Base-by-base conservation (phyloP, 2,113 vertebrate species). In the Ammodramus savannarum region DNA sequence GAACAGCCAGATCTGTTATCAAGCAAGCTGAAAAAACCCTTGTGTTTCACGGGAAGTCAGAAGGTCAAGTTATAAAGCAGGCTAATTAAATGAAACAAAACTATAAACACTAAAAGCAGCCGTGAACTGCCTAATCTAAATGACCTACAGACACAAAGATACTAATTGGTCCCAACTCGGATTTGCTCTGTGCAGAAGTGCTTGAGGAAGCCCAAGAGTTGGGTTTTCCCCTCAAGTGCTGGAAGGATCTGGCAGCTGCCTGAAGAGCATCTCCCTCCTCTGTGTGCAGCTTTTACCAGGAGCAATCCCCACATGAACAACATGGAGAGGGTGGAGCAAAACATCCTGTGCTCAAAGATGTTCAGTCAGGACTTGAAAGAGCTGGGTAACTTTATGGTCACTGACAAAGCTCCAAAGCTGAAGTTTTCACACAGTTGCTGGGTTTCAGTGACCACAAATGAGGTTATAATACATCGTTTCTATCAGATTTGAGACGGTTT, bases 271-370 rank as follows among this genome's bases (percentile, higher is more conserved):
- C 32, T 27, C 0, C 21, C 41, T 32, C 41, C 52, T 52, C n/a
- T 14, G 18, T 8, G 54, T 6, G 5, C 55, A 75, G 69, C 43
- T 87, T 82, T 72, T 29, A 84, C 15, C 44, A 58, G 66, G 1
- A 76, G 54, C 65, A 29, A 58, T 20, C 18, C 12, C 36, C 5
- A 0, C 4, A 11, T 0, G 23, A 76, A 46, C 29, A 27, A 66
- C 63, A 49, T 1, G 12, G 49, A 75, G 55, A 77, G 73, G 52
- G 20, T 12, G 34, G 8, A 85, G 32, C 9, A 85, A 57, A 91
- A 58, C 15, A 36, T 16, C 54, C n/a, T 11, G 19, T 29, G 48
- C 58, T 52, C 23, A 25, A 49, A 29, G 3, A 25, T 9, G 63
- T 10, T 75, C 39, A 61, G 21, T 12, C 32, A 65, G 26, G 44